Base-by-base conservation (phyloP, 2,888 invertebrate genomes). In the Eurois occulta region DNA sequence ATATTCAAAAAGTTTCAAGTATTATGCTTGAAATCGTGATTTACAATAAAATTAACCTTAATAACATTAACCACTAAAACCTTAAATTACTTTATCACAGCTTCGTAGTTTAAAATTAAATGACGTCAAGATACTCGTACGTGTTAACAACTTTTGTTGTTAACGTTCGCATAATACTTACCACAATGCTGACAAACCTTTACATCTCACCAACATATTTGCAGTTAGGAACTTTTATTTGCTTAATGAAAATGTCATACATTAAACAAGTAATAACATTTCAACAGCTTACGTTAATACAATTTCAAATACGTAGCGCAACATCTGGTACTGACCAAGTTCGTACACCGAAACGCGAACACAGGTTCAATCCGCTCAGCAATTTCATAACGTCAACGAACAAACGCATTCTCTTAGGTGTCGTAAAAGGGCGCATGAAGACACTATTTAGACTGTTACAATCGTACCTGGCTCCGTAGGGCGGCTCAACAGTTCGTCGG, bases 381-480 rank as follows among this genome's bases (percentile, higher is more conserved):
- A 95, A 95, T 93, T 91, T 91, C 88, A 90, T 91, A 88, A 90
- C 86, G 87, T 90, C 88, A 90, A 90, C 81, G 87, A 89, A 88
- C 87, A 88, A 90, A 91, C 90, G 91, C 85, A 91, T 90, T 90
- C 83, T 91, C 86, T 85, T 90, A 91, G 86, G 80, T 86, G 91
- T 83, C 90, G 92, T 83, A 87, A 92, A 91, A 88, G 88, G 92
- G 90, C 92, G 91, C 92, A 87, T 91, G 92, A 85, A 90, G 93
- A 92, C 94, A 92, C 95, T 95, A 95, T 91, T 94, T 95, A 95
- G 93, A 95, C 91, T 94, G 90, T 95, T 94, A 95, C 95, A 94
- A 93, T 95, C 96, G 96, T 96, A 96, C 96, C 96, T 96, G 96
- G 95, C 89, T 96, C 96, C 96, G 91, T 95, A 96, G 75, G 96